Percentiles rank a stretch among this genome's conserved stretches.
These are phyloP conservation scores for Pinctada fucata DNA, from an alignment of 2,888 invertebrate species.

Conservation along the genomic window DNA sequence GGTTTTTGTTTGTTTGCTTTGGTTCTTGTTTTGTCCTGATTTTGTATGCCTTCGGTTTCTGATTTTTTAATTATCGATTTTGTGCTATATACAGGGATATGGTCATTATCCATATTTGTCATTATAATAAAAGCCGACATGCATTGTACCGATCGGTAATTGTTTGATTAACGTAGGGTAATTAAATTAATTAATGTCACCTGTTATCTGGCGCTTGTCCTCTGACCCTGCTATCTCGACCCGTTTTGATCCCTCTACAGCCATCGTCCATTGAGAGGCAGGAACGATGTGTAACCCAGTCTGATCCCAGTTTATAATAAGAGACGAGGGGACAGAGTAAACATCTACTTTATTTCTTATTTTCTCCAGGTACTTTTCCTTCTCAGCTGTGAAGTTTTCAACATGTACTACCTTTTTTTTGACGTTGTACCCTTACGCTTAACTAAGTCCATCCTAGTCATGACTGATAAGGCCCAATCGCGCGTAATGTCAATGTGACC, in stretches of 20 bases:
- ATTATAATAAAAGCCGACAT: too few species aligned
- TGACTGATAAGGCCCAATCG: neutral
- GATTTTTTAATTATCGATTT: too few species aligned
- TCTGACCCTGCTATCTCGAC: too few species aligned
- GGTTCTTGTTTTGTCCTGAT: too few species aligned
- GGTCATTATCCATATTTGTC: too few species aligned
- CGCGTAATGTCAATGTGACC: slow-evolving; percentile 17
- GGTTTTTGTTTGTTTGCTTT: too few species aligned
- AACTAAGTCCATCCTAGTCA: neutral
- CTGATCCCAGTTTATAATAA: neutral
- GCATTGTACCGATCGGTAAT: too few species aligned
- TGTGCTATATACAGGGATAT: too few species aligned
- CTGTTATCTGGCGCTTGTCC: neutral
- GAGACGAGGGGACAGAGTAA: neutral
- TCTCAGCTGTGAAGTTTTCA: neutral
- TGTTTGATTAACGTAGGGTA: too few species aligned
- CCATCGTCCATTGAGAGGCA: neutral
- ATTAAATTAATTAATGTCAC: neutral
- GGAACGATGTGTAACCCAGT: neutral
- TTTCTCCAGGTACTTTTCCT: neutral
- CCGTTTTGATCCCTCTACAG: neutral
- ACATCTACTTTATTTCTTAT: neutral
- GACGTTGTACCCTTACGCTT: neutral
- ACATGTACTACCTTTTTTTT: neutral
- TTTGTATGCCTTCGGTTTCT: too few species aligned